Conservation (phyloP, 1,140 invertebrate species). For the Drosophila kohkoa region DNA sequence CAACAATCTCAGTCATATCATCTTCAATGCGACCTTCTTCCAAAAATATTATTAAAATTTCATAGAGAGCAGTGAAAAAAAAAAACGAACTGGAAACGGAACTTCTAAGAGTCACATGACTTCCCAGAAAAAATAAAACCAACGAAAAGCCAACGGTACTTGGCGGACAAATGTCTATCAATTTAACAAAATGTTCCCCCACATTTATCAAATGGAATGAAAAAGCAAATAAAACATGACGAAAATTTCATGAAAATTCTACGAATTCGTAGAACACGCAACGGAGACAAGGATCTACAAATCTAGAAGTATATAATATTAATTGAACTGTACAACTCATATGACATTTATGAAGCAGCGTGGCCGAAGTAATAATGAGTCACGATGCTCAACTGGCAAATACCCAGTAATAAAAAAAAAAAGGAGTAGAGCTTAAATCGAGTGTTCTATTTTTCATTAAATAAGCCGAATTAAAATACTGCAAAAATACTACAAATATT, state of each 20-base stretch:
- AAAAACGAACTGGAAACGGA: background rate
- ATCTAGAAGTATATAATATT: constrained; percentile 61
- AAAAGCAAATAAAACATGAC: constrained; percentile 6
- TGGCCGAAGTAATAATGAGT: constrained; percentile 8
- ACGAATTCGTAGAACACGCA: constrained; percentile 43
- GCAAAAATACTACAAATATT: too few relatives aligned
- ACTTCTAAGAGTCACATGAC: background rate
- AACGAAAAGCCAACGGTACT: constrained; percentile 8
- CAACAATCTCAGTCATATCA: constrained; percentile 15
- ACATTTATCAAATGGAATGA: constrained; percentile 62
- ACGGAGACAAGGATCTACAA: constrained; percentile 19
- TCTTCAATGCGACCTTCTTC: constrained; percentile 7
- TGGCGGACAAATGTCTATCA: constrained; percentile 60
- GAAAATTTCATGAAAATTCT: constrained; percentile 54
- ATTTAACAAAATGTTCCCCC: constrained; percentile 61
- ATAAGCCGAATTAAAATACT: too few relatives aligned
- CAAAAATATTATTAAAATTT: constrained; percentile 63
- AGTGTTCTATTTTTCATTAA: too few relatives aligned
- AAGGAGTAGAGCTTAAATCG: too few relatives aligned
- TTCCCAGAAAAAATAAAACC: constrained; percentile 2
- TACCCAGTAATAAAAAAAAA: background rate
- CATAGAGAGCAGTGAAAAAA: constrained; percentile 17
- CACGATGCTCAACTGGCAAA: background rate
- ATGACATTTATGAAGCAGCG: constrained; percentile 79
- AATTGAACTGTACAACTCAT: constrained; percentile 76